phyloP scores from a whole-genome alignment of 2,888 invertebrate species.

The Thera britannica region DNA sequence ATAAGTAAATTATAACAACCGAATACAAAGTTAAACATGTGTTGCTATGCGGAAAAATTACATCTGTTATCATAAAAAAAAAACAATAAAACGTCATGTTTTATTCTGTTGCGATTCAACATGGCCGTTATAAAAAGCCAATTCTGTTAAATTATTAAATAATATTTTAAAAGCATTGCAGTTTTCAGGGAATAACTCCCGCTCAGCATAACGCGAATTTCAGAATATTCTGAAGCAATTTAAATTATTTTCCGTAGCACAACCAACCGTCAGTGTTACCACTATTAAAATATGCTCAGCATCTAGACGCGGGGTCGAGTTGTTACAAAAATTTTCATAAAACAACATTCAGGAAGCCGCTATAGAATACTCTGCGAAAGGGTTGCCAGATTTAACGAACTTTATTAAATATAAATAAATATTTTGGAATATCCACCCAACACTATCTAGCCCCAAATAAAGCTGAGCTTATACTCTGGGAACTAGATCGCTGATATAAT shows the following conservation, averaged over 20 bases:
- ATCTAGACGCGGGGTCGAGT: conserved; percentile 43
- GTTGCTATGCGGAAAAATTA: not conserved
- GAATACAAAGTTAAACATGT: too few relatives aligned
- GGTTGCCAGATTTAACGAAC: conserved; percentile 11
- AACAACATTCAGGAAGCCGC: conserved; percentile 46
- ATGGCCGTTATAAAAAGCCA: conserved; percentile 16
- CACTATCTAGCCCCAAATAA: too few relatives aligned
- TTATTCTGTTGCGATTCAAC: conserved; percentile 20
- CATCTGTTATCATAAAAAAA: not conserved
- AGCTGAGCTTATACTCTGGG: too few relatives aligned
- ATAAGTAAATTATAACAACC: too few relatives aligned
- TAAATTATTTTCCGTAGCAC: conserved; percentile 41
- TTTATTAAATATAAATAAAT: not conserved
- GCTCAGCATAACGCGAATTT: conserved; percentile 32
- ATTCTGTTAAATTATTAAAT: conserved; percentile 20
- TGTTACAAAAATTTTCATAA: conserved; percentile 55
- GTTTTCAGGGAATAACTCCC: conserved; percentile 13
- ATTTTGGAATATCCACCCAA: too few relatives aligned
- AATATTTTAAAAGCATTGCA: conserved; percentile 20
- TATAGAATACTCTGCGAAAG: conserved; percentile 1
- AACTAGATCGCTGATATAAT: too few relatives aligned
- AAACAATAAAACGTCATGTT: not conserved
- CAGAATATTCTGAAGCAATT: conserved; percentile 37
- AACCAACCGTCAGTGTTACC: conserved; percentile 39
- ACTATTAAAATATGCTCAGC: conserved; percentile 51